Evolutionary conservation across 2,797 vertebrate species (phyloP), one percentile per base, ranked within the genome.

Genomic region (Acomys russatus): DNA sequence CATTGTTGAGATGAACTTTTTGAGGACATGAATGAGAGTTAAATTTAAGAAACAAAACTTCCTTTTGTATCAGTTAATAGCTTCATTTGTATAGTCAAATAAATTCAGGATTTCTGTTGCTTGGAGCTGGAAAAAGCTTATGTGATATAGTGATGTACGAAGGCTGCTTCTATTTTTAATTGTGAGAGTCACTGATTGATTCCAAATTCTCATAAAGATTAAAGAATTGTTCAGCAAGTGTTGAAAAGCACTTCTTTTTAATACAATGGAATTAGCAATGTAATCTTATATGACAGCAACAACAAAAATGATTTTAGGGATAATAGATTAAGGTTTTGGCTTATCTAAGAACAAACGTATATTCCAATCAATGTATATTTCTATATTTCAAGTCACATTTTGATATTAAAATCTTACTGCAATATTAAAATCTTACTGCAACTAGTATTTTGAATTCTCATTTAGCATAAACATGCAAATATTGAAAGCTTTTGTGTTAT

Each of bases 121-220:
- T 96, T 93, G 44, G 82, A 83, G 70, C 95, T 97, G 49, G 79
- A 92, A 96, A 87, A 63, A 87, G 70, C 74, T 95, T 96, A 97
- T 97, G 68, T 79, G 90, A 92, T 90, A 93, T 76, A 96, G 51
- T 94, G 94, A 83, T 93, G 92, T 74, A 59, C 78, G 88, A 94
- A 95, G 61, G 15, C 66, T 89, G 61, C 82, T 97, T 96, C 92
- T 96, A 95, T 91, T 97, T 96, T 97, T 98, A 97, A 97, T 93
- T 97, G 88, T 97, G 64, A 95, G 92, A 86, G 77, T 94, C 94
- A 96, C 35, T 5, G 68, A 90, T 95, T 96, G 96, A 97, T 96
- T 97, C 92, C 88, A 95, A 94, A 95, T 94, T 97, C 90, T 97
- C 77, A 73, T 80, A 82, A 95, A 96, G 90, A 90, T 92, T 94